phyloP scores from a whole-genome alignment of 2,888 invertebrate genomes.

The Orchestes rusci region DNA sequence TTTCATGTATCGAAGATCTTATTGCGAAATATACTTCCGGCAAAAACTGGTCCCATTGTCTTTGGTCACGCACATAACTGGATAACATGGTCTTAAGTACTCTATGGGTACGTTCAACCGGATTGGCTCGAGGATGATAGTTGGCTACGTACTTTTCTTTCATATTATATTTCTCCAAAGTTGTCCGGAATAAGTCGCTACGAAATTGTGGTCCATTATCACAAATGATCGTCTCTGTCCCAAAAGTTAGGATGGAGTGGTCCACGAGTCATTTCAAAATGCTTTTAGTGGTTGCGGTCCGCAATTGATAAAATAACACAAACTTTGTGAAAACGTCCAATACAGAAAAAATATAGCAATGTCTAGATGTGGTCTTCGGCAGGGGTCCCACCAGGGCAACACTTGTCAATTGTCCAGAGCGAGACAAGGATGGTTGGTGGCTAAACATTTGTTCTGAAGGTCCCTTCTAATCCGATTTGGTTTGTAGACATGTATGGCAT shows the following conservation, averaged over 20 bases:
- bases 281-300: conserved; percentile 1
- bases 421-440: too few species aligned
- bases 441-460: too few species aligned
- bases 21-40: too few species aligned
- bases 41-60: too few species aligned
- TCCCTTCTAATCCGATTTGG: conserved; percentile 18
- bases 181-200: too few species aligned
- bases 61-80: too few species aligned
- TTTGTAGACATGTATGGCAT: conserved; percentile 6
- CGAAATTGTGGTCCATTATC: conserved; percentile 8
- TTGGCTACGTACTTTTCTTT: too few species aligned
- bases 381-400: conserved; percentile 15
- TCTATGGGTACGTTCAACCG: too few species aligned
- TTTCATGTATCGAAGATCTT: too few species aligned
- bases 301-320: conserved; percentile 2
- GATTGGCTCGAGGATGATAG: too few species aligned
- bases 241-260: conserved; percentile 1
- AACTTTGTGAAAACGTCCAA: conserved; percentile 8
- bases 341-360: conserved; percentile 13
- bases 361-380: conserved; percentile 10
- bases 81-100: too few species aligned
- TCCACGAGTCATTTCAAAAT: conserved; percentile 1
- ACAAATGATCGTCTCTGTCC: conserved; percentile 2
- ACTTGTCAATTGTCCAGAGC: conserved; percentile 14
- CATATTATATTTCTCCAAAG: too few species aligned